Evolutionary conservation across 2,888 invertebrate genomes (phyloP), one percentile per base, ranked within the genome.

Genomic region (Cryptus armator): DNA sequence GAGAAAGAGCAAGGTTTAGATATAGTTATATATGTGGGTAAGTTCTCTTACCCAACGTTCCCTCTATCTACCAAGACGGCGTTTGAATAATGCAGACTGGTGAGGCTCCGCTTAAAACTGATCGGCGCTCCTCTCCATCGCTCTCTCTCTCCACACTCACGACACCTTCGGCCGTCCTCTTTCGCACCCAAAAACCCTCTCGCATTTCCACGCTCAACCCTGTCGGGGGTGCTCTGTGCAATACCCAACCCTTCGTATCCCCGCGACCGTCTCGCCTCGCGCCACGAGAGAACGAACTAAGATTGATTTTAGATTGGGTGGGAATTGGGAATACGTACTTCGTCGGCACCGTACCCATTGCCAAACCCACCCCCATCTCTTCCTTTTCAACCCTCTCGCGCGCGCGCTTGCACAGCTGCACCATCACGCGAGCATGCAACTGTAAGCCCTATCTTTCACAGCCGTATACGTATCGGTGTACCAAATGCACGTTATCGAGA

Each of bases 301-400:
- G 93, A 93, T 93, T 93, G 93, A 93, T 93, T 93, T 92, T 93
- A 92, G 92, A 93, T 93, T 92, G 92, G 90, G 87, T 90, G 90
- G 90, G 91, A 93, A 92, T 93, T 92, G 91, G 91, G 90, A 92
- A 92, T 92, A 91, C 87, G 81, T 85, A 86, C 86, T 86, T 88
- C 86, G 87, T 85, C 86, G 70, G 87, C 83, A 85, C 87, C 68
- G 66, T 86, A 74, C 48, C 37, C 85, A 67, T 51, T 74, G 68
- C 74, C 48, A 62, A 32, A 16, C 37, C 37, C 5, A 53, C n/a
- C 62, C 62, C 24, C 62, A 9, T 37, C 37, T 9, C 37, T 37
- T 37, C 32, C 32, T 32, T 43, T 81, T 43, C 32, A 74, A 70
- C 53, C 53, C 67, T 86, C 82, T 53, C n/a, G 53, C 29, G 66